These are phyloP conservation scores for Battus philenor DNA, from an alignment of 1,140 invertebrate species.

Conservation along the genomic window DNA sequence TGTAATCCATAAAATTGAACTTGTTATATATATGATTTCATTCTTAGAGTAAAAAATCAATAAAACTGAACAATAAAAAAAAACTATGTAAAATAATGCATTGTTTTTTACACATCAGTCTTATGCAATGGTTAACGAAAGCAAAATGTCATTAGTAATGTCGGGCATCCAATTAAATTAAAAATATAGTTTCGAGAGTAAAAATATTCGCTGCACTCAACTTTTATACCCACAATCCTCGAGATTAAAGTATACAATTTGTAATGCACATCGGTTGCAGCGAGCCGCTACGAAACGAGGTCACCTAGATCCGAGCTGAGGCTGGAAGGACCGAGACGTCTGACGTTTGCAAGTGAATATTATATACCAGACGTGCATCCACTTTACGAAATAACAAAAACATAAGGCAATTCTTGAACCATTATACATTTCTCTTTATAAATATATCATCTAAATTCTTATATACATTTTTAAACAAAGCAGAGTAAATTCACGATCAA, in stretches of 20 bases:
- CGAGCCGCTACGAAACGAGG: slow-evolving; percentile 21
- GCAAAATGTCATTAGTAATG: neutral
- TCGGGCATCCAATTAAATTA: slow-evolving; percentile 12
- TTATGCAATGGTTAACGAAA: slow-evolving; percentile 5
- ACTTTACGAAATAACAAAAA: slow-evolving; percentile 11
- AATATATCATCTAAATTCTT: no score
- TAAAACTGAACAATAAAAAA: no score
- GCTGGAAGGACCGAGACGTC: slow-evolving; percentile 16
- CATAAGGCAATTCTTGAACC: slow-evolving; percentile 11
- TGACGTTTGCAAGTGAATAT: slow-evolving; percentile 1
- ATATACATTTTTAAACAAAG: no score
- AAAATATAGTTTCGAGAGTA: slow-evolving; percentile 12
- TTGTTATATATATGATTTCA: no score
- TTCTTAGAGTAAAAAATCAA: no score
- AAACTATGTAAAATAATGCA: no score
- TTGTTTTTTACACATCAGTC: no score
- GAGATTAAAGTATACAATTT: slow-evolving; percentile 30
- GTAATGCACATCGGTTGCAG: slow-evolving; percentile 26
- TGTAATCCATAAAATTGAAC: no score
- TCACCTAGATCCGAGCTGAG: slow-evolving; percentile 23
- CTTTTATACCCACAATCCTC: slow-evolving; percentile 16
- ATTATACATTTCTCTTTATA: no score
- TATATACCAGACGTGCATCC: slow-evolving; percentile 3
- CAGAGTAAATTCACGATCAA: no score
- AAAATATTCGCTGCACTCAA: slow-evolving; percentile 1